Evolutionary conservation across 2,797 vertebrate genomes (phyloP), one percentile per base, ranked within the genome.

Genomic region (Hemitrygon akajei): DNA sequence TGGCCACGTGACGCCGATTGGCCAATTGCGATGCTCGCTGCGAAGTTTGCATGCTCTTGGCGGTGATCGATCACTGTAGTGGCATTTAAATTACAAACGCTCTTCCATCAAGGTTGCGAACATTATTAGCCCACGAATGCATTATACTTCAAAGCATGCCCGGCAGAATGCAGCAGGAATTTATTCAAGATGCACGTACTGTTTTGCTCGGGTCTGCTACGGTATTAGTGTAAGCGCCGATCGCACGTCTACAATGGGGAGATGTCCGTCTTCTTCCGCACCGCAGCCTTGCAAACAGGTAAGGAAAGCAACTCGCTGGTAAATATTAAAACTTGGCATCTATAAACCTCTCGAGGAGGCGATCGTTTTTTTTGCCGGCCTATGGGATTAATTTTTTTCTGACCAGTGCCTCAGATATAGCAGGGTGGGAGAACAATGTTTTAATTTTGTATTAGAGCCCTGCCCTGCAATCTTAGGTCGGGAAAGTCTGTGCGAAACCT

Each of bases 71-170:
- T 98, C 97, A 97, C 97, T 97, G 96, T 97, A 96, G 97, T 97
- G 97, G 96, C 98, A 99, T 99, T 99, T 98, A 98, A 98, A 99
- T 98, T 97, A 97, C 97, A 96, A 96, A 97, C 96, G 97, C 97
- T 98, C 96, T 97, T 97, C 97, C 96, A 97, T 97, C 97, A 96
- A 97, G 97, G 97, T 98, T 97, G 97, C 97, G 97, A 96, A 96
- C 95, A 94, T 94, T 89, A 92, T 93, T 94, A 95, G 92, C 7
- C 89, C 82, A 3, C 94, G 16, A 76, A 76, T 92, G 93, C 82
- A 71, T 86, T 94, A 93, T 58, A 58, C 82, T 93, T 86, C 77
- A 66, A 47, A 87, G 94, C 93, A 94, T 93, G 95, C 95, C 94
- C 94, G 95, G 94, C 95, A 97, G 96, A 96, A 95, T 95, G 95